A percentile compares a stretch with the other conserved stretches of the same genome.
phyloP scores from a whole-genome alignment of 2,113 vertebrate genomes.

The Sterrhoptilus dennistouni region DNA sequence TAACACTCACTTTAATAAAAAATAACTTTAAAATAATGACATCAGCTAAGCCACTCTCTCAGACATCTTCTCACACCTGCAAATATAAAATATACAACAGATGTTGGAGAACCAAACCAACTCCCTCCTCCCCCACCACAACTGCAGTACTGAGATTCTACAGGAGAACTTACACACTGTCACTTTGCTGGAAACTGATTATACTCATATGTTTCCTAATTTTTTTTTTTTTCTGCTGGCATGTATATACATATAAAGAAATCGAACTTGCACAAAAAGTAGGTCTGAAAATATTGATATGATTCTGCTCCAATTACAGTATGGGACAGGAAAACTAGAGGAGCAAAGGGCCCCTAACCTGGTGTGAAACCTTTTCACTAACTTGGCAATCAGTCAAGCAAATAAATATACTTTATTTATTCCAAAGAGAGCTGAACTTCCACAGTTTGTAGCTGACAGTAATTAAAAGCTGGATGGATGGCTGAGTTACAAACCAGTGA shows the following conservation, averaged over 20 bases:
- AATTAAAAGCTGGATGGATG: slow-evolving; percentile 11
- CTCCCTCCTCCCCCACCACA: rapidly evolving
- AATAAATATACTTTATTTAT: slow-evolving; percentile 35
- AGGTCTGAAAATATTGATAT: slow-evolving; percentile 50
- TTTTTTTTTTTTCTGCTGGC: not conserved
- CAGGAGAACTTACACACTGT: not conserved
- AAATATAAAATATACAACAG: slow-evolving; percentile 17
- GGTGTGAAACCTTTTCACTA: slow-evolving; percentile 40
- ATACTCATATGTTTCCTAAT: not conserved
- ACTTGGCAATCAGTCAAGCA: slow-evolving; percentile 29
- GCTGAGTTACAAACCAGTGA: slow-evolving; percentile 15
- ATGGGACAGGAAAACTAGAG: slow-evolving; percentile 75
- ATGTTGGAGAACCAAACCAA: not conserved
- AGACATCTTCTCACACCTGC: slow-evolving; percentile 30
- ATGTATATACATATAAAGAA: not conserved
- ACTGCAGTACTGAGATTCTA: not conserved
- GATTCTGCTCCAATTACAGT: slow-evolving; percentile 77
- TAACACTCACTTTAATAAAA: slow-evolving; percentile 40
- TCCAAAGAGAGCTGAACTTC: slow-evolving; percentile 37
- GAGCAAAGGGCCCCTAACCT: slow-evolving; percentile 66
- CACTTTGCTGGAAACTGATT: not conserved
- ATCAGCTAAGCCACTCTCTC: not conserved
- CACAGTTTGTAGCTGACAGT: slow-evolving; percentile 19
- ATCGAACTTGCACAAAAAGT: not conserved
- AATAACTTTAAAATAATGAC: not conserved